Evolutionary conservation across 2,888 invertebrate genomes (phyloP), one percentile per base, ranked within the genome.

Genomic region (Gisinianus flammeolus): DNA sequence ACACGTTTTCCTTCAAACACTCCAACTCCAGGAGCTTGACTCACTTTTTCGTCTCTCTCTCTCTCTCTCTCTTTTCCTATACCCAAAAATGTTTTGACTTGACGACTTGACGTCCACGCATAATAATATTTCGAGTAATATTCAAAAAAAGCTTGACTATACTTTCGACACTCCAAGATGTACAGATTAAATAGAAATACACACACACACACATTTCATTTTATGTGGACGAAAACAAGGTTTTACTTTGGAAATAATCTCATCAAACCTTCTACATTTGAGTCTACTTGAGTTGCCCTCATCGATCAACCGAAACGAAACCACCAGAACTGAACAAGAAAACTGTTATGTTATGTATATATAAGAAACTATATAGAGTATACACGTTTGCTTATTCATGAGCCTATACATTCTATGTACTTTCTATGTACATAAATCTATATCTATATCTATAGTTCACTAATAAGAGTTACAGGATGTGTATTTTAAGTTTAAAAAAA

Each of bases 221-320:
- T 74, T 66, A 74, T 74, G 67, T 66, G 30, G 74, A 74, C 67
- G 74, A 74, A 74, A 74, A 66, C 74, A 74, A 74, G 67, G 74
- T 67, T 74, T 74, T 64, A 26, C 52, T 64, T 74, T 64, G 56
- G 73, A 67, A 77, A 62, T 70, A 77, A 77, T 77, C 70, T 77
- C 70, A 62, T 70, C 70, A 70, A 70, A 52, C 56, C 67, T 62
- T 74, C 66, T 64, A 74, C 67, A 66, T 74, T 44, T 28, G 31
- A 67, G 28, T 24, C 31, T n/a, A 77, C 70, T 77, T 70, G 22
- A 58, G 69, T 70, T 77, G 77, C 77, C 77, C 77, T 70, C 69
- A 77, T 70, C 69, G 62, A 77, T 77, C 70, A 77, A 77, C 69
- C 70, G 64, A 64, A 77, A 70, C 71, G 70, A 71, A 56, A 8